Evolutionary conservation across 2,888 invertebrate genomes (phyloP).

Genomic region (Thereva nobilitata): DNA sequence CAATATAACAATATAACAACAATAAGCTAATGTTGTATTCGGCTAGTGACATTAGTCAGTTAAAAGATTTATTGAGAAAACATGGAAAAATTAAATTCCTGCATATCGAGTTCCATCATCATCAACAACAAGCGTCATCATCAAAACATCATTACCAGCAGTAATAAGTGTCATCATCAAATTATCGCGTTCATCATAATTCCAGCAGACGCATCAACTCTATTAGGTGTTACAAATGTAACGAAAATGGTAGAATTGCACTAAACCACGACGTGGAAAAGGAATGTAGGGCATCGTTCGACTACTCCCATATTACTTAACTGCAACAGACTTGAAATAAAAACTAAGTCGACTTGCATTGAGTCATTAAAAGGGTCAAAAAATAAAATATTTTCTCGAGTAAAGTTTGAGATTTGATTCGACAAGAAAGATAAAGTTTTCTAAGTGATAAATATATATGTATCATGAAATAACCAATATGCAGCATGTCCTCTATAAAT

Average conservation of each 20-base stretch:
- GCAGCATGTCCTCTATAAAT: too few species aligned
- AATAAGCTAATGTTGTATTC: conserved; percentile 32
- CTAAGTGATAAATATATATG: too few species aligned
- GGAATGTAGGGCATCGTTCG: too few species aligned
- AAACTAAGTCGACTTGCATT: too few species aligned
- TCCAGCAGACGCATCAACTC: background rate
- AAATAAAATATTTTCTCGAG: too few species aligned
- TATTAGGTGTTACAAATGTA: conserved; percentile 36
- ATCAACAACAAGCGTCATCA: background rate
- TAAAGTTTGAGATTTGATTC: too few species aligned
- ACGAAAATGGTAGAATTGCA: background rate
- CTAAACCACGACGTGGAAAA: conserved; percentile 21
- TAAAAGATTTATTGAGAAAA: conserved; percentile 27
- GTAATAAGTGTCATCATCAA: background rate
- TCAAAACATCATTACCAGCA: background rate
- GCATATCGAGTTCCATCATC: background rate
- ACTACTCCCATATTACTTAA: too few species aligned
- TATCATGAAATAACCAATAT: too few species aligned
- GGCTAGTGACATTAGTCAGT: conserved; percentile 22
- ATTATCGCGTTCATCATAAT: background rate
- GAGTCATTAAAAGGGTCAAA: too few species aligned
- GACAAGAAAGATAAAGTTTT: too few species aligned
- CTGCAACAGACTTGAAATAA: too few species aligned
- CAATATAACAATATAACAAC: too few species aligned
- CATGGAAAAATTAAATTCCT: conserved; percentile 14